These are phyloP conservation scores for Choloepus hoffmanni DNA, from an alignment of 2,113 vertebrate species.

Conservation along the genomic window DNA sequence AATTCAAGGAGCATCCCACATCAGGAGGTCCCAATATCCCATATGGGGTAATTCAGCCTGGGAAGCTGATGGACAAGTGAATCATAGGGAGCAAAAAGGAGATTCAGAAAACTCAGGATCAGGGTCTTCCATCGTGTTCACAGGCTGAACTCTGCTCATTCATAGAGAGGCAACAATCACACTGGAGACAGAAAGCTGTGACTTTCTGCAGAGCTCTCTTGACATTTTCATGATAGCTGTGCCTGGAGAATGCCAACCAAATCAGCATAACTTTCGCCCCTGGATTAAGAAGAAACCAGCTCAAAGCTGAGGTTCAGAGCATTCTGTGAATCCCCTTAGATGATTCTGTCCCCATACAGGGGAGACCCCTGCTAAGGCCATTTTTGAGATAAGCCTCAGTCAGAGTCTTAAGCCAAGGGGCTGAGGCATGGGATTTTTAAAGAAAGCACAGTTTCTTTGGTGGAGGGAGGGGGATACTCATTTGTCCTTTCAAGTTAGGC, in stretches of 20 bases:
- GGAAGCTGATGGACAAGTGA: not conserved
- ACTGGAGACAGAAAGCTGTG: fast-evolving
- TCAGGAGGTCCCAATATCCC: not conserved
- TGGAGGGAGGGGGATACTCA: not conserved
- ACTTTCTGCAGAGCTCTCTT: not conserved
- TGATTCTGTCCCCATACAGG: not conserved
- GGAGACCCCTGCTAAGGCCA: not conserved
- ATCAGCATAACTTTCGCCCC: not conserved
- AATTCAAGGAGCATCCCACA: not conserved
- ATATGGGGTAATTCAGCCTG: not conserved
- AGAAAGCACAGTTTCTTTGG: not conserved
- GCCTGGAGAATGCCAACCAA: fast-evolving
- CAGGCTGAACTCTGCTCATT: not conserved
- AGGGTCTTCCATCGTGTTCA: not conserved
- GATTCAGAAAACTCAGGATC: not conserved
- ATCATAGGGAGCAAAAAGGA: not conserved
- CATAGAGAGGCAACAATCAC: not conserved
- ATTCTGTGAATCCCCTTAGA: not conserved
- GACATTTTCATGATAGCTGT: not conserved
- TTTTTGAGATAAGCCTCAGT: not conserved
- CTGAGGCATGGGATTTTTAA: not conserved
- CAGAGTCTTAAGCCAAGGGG: not conserved
- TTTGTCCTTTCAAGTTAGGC: not conserved
- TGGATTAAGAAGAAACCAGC: not conserved
- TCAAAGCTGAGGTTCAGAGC: not conserved